These are phyloP conservation scores for Columba guinea DNA, from an alignment of 2,797 vertebrate genomes.

Conservation along the genomic window DNA sequence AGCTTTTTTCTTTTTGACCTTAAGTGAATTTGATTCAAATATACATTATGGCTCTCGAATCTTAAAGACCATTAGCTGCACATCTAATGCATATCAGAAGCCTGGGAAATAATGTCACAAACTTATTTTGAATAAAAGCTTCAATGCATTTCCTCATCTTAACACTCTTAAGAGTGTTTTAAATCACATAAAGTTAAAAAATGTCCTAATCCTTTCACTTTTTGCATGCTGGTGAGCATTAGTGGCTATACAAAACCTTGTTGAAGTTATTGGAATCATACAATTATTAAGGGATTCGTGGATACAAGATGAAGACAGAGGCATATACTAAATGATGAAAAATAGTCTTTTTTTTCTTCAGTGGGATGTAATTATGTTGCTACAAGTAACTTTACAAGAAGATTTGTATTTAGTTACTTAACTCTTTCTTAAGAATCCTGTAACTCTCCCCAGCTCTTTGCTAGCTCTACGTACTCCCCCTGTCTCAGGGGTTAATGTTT, in stretches of 20 bases:
- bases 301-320: not conserved
- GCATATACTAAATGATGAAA: not conserved
- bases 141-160: not conserved
- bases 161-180: not conserved
- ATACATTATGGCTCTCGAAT: conserved; percentile 63
- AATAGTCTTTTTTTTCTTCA: not conserved
- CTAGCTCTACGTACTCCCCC: not conserved
- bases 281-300: not conserved
- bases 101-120: conserved; percentile 15
- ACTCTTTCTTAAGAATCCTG: not conserved
- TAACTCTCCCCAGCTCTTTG: not conserved
- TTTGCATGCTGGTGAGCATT: not conserved
- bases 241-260: not conserved
- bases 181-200: not conserved
- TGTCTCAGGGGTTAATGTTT: not conserved
- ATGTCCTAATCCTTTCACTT: not conserved
- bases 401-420: not conserved
- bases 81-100: conserved; percentile 8
- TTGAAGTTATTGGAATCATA: not conserved
- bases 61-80: conserved; percentile 64
- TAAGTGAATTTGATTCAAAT: conserved; percentile 73
- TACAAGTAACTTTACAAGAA: not conserved
- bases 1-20: conserved; percentile 59
- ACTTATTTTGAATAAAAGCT: conserved; percentile 36
- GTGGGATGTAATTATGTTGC: not conserved